phyloP scores from a whole-genome alignment of 2,797 vertebrate genomes.

The Buceros bicornis region DNA sequence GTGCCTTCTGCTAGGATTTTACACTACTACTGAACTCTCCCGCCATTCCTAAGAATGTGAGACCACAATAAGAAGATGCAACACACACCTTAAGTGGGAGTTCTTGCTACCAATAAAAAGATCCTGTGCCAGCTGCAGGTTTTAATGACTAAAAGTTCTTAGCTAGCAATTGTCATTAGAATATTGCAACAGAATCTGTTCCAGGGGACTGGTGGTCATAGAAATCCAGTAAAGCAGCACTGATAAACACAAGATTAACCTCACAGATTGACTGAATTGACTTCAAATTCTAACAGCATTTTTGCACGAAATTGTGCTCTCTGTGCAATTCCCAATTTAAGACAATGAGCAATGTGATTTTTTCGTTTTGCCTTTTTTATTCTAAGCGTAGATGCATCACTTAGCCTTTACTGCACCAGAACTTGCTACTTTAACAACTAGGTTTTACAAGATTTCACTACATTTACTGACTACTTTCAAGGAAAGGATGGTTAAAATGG shows the following conservation, averaged over 20 bases:
- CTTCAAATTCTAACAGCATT: background rate
- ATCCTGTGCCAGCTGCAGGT: background rate
- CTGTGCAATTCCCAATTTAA: background rate
- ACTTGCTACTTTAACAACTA: background rate
- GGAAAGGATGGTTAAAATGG: background rate
- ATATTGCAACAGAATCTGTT: background rate
- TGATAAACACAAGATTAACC: background rate
- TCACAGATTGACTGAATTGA: background rate
- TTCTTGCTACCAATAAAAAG: background rate
- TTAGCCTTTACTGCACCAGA: background rate
- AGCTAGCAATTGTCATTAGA: background rate
- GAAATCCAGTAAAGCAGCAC: background rate
- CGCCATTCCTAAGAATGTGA: background rate
- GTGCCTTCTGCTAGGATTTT: background rate
- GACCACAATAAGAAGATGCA: background rate
- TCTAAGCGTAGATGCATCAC: background rate
- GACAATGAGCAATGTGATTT: background rate
- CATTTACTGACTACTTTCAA: background rate
- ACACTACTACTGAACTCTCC: background rate
- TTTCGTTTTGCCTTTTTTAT: background rate
- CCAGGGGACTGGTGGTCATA: background rate
- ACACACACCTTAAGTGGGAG: background rate
- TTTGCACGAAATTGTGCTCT: background rate
- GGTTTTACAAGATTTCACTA: background rate
- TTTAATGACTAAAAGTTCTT: background rate